Base-by-base conservation (phyloP, 2,888 invertebrate species). In the Willowsia nigromaculata region DNA sequence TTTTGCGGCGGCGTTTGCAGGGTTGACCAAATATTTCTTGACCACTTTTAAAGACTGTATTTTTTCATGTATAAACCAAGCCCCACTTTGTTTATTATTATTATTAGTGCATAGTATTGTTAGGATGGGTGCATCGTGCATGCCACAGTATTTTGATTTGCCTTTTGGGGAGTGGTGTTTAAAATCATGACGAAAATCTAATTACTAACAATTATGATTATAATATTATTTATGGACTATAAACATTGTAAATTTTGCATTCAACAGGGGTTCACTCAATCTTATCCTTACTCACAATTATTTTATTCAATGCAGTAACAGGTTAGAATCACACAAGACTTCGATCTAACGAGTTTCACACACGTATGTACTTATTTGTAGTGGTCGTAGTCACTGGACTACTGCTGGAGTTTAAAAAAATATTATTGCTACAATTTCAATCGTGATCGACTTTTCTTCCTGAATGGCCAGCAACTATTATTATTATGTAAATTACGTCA, bases 11-110 rank as follows among this genome's bases (percentile, higher is more conserved):
- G 30, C 76, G 40, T 68, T 43, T 71, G 71, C 59, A 33, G 27
- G 27, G 18, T 59, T 27, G 74, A 78, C 53, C 80, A 80, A 18
- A 59, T 65, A 56, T 53, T 76, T 85, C 85, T 85, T 59, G 85
- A 85, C 85, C 71, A 85, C 85, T 85, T 43, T 85, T 50, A 85
- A 85, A 85, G 85, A 85, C 85, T 85, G 85, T 71, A 53, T 71
- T 71, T 43, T 65, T 71, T 84, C 53, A 25, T 82, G 56, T 7
- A 13, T 40, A 83, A 59, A 43, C 65, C 65, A 37, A 53, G 50
- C 50, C 22, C 30, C 50, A 65, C 18, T 65, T 37, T 65, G 33
- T n/a, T 33, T 37, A n/a, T n/a, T 65, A 33, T 65, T 37, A 33
- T 59, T 59, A 25, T 59, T 1, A 62, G 4, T 62, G 5, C 18